phyloP scores from a whole-genome alignment of 2,113 vertebrate species.

The Peromyscus maniculatus region DNA sequence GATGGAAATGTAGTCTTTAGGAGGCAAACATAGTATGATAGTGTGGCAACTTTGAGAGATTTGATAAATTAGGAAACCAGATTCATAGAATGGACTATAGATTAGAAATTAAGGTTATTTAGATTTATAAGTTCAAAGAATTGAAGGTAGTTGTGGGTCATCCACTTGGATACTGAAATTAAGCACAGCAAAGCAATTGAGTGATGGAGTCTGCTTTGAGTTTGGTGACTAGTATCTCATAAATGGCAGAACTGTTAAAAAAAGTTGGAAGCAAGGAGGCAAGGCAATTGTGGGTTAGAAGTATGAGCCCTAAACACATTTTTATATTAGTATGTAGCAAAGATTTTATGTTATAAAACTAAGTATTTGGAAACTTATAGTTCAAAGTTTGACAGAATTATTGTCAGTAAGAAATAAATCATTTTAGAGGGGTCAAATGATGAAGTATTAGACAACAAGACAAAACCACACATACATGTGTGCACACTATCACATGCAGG shows the following conservation, averaged over 20 bases:
- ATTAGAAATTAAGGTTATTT: background rate
- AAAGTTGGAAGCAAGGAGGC: background rate
- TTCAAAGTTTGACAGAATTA: slow-evolving; percentile 1
- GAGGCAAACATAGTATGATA: background rate
- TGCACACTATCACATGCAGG: background rate
- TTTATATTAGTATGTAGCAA: background rate
- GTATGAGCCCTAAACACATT: background rate
- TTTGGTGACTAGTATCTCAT: background rate
- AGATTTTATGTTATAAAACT: background rate
- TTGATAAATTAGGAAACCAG: background rate
- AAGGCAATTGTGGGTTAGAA: background rate
- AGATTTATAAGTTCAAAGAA: background rate
- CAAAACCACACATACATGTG: background rate
- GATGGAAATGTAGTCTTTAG: background rate
- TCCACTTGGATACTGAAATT: background rate
- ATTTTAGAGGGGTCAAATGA: background rate
- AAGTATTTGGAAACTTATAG: background rate
- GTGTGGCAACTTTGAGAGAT: background rate
- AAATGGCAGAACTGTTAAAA: background rate
- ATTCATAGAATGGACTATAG: background rate
- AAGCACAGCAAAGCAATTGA: background rate
- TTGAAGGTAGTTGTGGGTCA: background rate
- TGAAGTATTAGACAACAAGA: background rate
- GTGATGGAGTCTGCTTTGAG: background rate
- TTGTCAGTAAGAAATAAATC: background rate